Percentiles rank a stretch among this genome's conserved stretches.
phyloP scores from a whole-genome alignment of 2,113 vertebrate genomes.

The Lynx canadensis region DNA sequence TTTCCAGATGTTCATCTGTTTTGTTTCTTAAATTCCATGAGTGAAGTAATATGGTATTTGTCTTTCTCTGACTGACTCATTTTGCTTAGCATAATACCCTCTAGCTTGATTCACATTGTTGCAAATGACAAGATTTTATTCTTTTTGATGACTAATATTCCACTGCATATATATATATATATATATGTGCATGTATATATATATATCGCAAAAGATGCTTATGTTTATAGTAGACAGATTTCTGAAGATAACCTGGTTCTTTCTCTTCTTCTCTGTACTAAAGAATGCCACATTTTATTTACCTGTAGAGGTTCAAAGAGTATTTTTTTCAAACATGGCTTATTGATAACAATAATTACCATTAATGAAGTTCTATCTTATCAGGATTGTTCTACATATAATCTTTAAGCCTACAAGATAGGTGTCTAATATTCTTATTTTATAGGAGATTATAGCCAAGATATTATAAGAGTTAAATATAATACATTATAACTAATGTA shows the following conservation, averaged over 20 bases:
- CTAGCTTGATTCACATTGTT: too few species aligned
- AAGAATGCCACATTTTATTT: background rate
- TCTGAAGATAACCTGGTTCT: background rate
- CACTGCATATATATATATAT: too few species aligned
- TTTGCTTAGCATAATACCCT: too few species aligned
- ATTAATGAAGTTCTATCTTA: background rate
- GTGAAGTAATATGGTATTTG: too few species aligned
- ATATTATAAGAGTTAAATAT: background rate
- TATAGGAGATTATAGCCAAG: background rate
- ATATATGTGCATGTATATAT: too few species aligned
- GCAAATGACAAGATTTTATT: too few species aligned
- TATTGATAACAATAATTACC: background rate
- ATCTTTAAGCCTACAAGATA: background rate
- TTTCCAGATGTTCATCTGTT: too few species aligned
- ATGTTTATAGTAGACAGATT: background rate
- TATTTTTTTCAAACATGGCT: background rate
- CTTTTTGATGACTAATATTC: too few species aligned
- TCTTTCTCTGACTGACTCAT: too few species aligned
- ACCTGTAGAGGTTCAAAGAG: background rate
- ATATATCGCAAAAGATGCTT: background rate
- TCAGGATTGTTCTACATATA: background rate
- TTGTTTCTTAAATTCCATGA: too few species aligned
- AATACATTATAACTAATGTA: background rate
- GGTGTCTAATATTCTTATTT: background rate
- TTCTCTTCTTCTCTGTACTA: background rate